Conservation (phyloP, 2,113 vertebrate genomes). For the Etia nguti region DNA sequence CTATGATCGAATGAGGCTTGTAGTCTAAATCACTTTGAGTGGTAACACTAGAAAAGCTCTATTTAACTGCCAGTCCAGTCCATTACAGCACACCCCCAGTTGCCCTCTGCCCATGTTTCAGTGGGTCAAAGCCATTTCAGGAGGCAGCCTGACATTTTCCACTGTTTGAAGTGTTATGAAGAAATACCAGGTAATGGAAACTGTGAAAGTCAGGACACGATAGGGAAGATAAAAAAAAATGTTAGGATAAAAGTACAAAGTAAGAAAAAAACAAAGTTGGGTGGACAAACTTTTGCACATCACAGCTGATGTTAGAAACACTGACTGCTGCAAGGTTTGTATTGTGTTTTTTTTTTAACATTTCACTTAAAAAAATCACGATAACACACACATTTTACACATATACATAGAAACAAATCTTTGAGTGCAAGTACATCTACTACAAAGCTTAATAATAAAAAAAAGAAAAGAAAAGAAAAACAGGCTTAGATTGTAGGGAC, state of each 20-base stretch:
- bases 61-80: background rate
- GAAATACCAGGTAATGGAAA: background rate
- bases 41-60: background rate
- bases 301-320: background rate
- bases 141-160: background rate
- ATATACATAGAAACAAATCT: background rate
- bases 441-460: background rate
- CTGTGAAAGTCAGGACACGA: background rate
- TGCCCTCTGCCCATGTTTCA: background rate
- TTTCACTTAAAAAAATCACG: background rate
- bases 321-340: background rate
- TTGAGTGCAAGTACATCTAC: background rate
- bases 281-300: background rate
- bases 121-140: background rate
- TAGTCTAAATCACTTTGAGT: background rate
- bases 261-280: background rate
- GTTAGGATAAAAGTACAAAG: background rate
- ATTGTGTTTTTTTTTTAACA: background rate
- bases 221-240: background rate
- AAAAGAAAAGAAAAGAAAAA: background rate
- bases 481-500: background rate
- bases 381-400: background rate
- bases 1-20: background rate
- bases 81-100: background rate
- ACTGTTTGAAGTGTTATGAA: background rate